Evolutionary conservation across 2,888 invertebrate genomes (phyloP), one percentile per base, ranked within the genome.

Genomic region (Apamea monoglypha): DNA sequence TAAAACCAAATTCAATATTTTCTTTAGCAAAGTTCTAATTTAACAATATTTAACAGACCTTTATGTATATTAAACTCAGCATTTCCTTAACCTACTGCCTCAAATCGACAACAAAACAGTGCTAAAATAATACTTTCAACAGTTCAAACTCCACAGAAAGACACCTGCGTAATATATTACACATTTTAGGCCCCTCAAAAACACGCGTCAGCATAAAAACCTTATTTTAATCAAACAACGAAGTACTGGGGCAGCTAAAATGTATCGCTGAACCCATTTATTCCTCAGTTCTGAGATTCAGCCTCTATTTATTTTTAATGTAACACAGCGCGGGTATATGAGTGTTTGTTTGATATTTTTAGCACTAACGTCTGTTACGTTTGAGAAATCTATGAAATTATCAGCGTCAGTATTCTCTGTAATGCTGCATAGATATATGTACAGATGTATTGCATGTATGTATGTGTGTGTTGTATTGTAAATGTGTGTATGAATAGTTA

Each of bases 311-410:
- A 89, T 90, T 87, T 90, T 90, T 87, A 88, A 89, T 87, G 74
- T 86, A 83, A 83, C 82, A 74, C 63, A 80, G 85, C 87, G 80
- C 79, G 70, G 72, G 73, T 78, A 80, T 83, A 87, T 81, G 79
- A 85, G 87, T 88, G 84, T 90, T 89, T 89, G 90, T 88, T 90
- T 86, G 81, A 69, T 89, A 89, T 90, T 85, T 89, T 90, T 89
- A 89, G 89, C 87, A 50, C 83, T 63, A 81, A 80, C 85, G 87
- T 73, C 76, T 81, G 81, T 78, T 77, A 61, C 86, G 85, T 82
- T 86, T 79, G 78, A 72, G 74, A 79, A 78, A 87, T 85, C 78
- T 87, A 86, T 86, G 86, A 88, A 86, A 81, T 78, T 88, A 88
- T 87, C 83, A 81, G 83, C 78, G 76, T 36, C 56, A 67, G 76